Conservation (phyloP, 1,140 invertebrate genomes). For the Palaemon carinicauda region DNA sequence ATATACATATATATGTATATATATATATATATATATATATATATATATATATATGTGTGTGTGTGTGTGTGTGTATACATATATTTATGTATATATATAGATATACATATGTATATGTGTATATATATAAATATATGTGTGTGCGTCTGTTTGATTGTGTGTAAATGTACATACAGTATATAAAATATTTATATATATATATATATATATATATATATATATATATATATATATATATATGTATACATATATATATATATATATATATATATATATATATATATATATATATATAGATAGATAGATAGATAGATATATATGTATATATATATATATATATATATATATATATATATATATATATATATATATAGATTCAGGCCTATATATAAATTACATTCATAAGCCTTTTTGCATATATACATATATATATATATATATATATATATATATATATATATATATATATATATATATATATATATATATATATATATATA, state of each 20-base stretch:
- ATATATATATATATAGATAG: not conserved
- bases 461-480: too few relatives aligned
- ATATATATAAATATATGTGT: not conserved
- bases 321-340: conserved; percentile 7
- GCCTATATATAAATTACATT: too few relatives aligned
- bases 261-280: not conserved
- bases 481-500: too few relatives aligned
- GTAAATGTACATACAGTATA: not conserved
- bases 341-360: too few relatives aligned
- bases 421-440: too few relatives aligned
- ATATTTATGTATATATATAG: not conserved
- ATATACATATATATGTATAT: not conserved
- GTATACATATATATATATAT: not conserved
- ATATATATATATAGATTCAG: too few relatives aligned
- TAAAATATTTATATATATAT: not conserved
- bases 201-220: not conserved
- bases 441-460: too few relatives aligned
- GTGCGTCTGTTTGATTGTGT: not conserved
- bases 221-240: not conserved
- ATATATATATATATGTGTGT: not conserved
- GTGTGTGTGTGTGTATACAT: not conserved
- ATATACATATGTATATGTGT: not conserved
- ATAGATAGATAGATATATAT: too few relatives aligned
- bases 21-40: not conserved
- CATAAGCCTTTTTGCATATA: too few relatives aligned